These are phyloP conservation scores for Carabus problematicus DNA, from an alignment of 2,888 invertebrate genomes.

Conservation along the genomic window DNA sequence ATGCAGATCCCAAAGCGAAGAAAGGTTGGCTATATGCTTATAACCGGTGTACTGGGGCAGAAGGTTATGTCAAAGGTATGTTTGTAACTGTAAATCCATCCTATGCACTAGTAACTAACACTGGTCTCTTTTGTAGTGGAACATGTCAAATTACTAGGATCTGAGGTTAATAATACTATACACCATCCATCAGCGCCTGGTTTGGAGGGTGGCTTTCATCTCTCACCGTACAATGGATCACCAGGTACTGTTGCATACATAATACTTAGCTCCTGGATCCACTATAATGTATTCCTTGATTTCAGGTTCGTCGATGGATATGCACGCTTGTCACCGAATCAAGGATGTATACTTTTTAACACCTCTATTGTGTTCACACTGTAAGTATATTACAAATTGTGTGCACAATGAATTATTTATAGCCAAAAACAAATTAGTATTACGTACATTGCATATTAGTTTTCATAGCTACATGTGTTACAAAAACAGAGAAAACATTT, in stretches of 20 bases:
- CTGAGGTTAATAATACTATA: conserved; percentile 57
- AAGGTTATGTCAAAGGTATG: conserved; percentile 59
- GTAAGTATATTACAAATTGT: conserved; percentile 59
- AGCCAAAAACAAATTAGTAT: not conserved
- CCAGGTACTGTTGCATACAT: conserved; percentile 18
- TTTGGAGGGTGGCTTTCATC: conserved; percentile 47
- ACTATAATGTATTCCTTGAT: conserved; percentile 14
- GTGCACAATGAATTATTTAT: no score
- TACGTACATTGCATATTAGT: not conserved
- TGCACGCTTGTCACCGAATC: conserved; percentile 57
- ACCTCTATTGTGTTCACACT: conserved; percentile 64
- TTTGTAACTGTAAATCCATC: not conserved
- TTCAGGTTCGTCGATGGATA: conserved; percentile 42
- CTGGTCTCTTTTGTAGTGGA: conserved; percentile 52
- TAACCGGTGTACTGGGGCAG: conserved; percentile 56
- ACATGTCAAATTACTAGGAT: conserved; percentile 56
- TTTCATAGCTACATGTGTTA: not conserved
- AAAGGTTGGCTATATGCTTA: conserved; percentile 58
- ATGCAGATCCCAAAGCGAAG: conserved; percentile 50
- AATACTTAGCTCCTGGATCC: not conserved
- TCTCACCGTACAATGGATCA: conserved; percentile 45
- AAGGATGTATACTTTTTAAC: conserved; percentile 62
- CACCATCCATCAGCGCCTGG: conserved; percentile 58
- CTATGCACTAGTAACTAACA: no score
- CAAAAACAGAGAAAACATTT: no score